Conservation (phyloP, 2,888 invertebrate species). For the Saturnia pavonia region DNA sequence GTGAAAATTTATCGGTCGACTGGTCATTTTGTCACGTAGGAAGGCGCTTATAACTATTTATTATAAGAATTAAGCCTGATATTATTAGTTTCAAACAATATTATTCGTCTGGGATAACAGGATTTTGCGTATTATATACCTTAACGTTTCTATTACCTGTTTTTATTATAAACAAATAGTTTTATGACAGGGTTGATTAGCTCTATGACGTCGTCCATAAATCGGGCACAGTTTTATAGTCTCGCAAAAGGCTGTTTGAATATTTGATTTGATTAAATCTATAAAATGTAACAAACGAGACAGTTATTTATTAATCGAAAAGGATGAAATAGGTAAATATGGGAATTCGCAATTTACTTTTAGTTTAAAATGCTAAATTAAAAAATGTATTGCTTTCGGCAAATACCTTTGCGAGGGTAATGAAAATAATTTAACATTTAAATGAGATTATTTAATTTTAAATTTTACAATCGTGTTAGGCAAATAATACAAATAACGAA, state of each 20-base stretch:
- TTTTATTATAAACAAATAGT: constrained; percentile 31
- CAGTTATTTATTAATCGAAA: neutral
- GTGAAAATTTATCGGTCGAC: constrained; percentile 33
- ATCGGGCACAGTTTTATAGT: constrained; percentile 33
- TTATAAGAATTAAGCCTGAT: constrained; percentile 29
- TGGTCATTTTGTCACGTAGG: constrained; percentile 43
- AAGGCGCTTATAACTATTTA: constrained; percentile 39
- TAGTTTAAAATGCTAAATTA: neutral
- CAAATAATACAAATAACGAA: neutral
- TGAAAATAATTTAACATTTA: neutral
- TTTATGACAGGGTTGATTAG: constrained; percentile 26
- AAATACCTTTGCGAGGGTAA: neutral
- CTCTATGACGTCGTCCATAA: constrained; percentile 31
- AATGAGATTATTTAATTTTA: neutral
- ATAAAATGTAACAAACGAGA: neutral
- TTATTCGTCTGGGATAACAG: constrained; percentile 37
- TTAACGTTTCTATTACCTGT: constrained; percentile 23
- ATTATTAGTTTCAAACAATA: constrained; percentile 33
- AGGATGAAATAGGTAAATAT: neutral
- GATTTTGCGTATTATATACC: constrained; percentile 46
- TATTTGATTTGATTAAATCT: neutral
- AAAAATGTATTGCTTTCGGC: neutral
- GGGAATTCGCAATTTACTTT: neutral
- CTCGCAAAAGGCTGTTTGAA: constrained; percentile 31
- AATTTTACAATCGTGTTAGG: neutral